A percentile compares a stretch with the other conserved stretches of the same genome.
phyloP scores from a whole-genome alignment of 2,888 invertebrate species.

The Hydrotaea cyrtoneurina region DNA sequence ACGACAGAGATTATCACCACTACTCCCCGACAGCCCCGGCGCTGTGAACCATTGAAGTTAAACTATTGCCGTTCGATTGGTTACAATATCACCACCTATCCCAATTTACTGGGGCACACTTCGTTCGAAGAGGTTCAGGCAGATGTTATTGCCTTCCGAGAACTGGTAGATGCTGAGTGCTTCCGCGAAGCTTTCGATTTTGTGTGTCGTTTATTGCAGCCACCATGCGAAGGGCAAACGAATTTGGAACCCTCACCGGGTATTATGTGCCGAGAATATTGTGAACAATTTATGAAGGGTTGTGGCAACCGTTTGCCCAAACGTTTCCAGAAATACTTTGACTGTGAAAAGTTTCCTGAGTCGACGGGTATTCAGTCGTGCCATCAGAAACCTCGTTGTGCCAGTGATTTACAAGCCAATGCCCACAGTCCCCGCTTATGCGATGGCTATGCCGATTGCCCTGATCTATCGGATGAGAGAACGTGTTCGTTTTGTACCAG shows the following conservation, averaged over 20 bases:
- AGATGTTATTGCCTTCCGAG: conserved; percentile 91
- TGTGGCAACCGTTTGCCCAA: conserved; percentile 89
- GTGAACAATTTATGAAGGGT: conserved; percentile 90
- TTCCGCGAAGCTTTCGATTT: conserved; percentile 94
- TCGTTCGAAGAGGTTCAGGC: conserved; percentile 84
- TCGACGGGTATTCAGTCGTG: conserved; percentile 89
- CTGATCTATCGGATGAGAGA: conserved; percentile 90
- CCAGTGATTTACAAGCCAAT: conserved; percentile 86
- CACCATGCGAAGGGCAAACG: conserved; percentile 87
- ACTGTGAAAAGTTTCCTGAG: conserved; percentile 90
- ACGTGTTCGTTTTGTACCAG: conserved; percentile 89
- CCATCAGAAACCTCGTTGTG: conserved; percentile 90
- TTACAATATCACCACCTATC: conserved; percentile 91
- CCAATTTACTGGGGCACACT: conserved; percentile 86
- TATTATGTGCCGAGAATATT: conserved; percentile 88
- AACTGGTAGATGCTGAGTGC: conserved; percentile 94
- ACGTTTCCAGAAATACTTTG: conserved; percentile 86
- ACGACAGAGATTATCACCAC: conserved; percentile 80
- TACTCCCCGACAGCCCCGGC: conserved; percentile 83
- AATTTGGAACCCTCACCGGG: conserved; percentile 82
- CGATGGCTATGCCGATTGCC: conserved; percentile 93
- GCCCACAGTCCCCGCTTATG: conserved; percentile 90
- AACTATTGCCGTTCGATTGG: conserved; percentile 87
- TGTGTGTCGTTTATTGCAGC: conserved; percentile 92
- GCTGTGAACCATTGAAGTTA: conserved; percentile 86